Evolutionary conservation across 2,797 vertebrate species (phyloP).

Genomic region (Pygocentrus nattereri): DNA sequence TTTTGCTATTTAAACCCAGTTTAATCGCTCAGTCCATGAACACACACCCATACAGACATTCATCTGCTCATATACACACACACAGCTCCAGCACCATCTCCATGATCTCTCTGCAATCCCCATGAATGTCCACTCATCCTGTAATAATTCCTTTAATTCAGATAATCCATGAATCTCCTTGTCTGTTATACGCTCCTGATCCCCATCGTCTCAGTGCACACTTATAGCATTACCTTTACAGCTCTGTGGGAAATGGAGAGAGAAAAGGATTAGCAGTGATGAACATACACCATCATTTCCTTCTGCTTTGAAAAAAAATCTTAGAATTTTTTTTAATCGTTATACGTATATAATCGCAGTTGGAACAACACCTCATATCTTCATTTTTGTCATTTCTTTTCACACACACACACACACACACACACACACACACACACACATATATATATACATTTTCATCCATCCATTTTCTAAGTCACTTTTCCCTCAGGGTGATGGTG

Average conservation of each 20-base stretch:
- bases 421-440: too few relatives aligned
- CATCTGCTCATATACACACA: conserved; percentile 7
- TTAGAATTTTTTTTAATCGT: neutral
- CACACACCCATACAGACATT: conserved; percentile 14
- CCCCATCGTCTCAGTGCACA: conserved; percentile 24
- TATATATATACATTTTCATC: too few relatives aligned
- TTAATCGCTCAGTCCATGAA: conserved; percentile 17
- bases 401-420: too few relatives aligned
- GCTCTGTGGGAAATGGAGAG: conserved; percentile 23
- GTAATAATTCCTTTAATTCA: conserved; percentile 54
- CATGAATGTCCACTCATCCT: conserved; percentile 47
- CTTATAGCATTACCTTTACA: conserved; percentile 47
- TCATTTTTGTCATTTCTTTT: neutral
- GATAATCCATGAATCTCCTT: conserved; percentile 48
- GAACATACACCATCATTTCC: too few relatives aligned
- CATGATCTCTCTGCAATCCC: conserved; percentile 37
- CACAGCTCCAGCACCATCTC: conserved; percentile 1
- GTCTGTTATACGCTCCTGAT: conserved; percentile 35
- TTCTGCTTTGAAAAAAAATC: neutral
- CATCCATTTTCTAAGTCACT: too few relatives aligned
- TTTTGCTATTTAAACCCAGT: conserved; percentile 13
- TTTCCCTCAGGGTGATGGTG: too few relatives aligned
- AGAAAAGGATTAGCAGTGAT: conserved; percentile 42
- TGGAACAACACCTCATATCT: too few relatives aligned
- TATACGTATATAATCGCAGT: neutral